Evolutionary conservation across 2,888 invertebrate genomes (phyloP), one percentile per base, ranked within the genome.

Genomic region (Himalopsyche japonica): DNA sequence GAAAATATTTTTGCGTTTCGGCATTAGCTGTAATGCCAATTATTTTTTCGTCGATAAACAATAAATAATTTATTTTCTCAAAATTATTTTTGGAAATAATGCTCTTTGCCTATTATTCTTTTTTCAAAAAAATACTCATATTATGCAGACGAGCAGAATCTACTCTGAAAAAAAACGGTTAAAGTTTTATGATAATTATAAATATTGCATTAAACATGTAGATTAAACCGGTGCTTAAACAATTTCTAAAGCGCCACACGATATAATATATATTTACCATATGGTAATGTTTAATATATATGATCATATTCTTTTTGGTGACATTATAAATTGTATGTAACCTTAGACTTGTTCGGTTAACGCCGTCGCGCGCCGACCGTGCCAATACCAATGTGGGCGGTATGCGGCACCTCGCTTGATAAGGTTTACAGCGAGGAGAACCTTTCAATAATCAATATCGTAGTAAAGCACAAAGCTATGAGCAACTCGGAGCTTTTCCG

Each of bases 401-500:
- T 12, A 77, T 76, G 34, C 18, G 84, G 80, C 20, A 43, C 47
- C 78, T 20, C 79, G 43, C 84, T n/a, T 37, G 85, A 85, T 85
- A 85, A 86, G 85, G 83, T 83, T 84, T 83, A 83, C 85, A 85
- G 79, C 79, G 80, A 79, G 57, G 43, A n/a, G 20, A 83, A 83
- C 34, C 83, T 83, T 82, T 85, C 86, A 84, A 86, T 86, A 86
- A 86, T 86, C 86, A 86, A 86, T 86, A 86, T 86, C 85, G 82
- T 79, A 57, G 57, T 57, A 76, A 76, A 76, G 76, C 76, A 27
- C 76, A 27, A 76, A 76, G 34, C 76, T 76, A 30, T 32, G 76
- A 30, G 76, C 76, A 27, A 76, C 32, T 76, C 30, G 32, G 76
- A 34, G 57, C 57, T 57, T 57, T 57, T 57, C 20, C 20, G 57